Percentiles rank a stretch among this genome's conserved stretches.
These are phyloP conservation scores for Chelonoidis abingdonii DNA, from an alignment of 2,113 vertebrate genomes.

Conservation along the genomic window DNA sequence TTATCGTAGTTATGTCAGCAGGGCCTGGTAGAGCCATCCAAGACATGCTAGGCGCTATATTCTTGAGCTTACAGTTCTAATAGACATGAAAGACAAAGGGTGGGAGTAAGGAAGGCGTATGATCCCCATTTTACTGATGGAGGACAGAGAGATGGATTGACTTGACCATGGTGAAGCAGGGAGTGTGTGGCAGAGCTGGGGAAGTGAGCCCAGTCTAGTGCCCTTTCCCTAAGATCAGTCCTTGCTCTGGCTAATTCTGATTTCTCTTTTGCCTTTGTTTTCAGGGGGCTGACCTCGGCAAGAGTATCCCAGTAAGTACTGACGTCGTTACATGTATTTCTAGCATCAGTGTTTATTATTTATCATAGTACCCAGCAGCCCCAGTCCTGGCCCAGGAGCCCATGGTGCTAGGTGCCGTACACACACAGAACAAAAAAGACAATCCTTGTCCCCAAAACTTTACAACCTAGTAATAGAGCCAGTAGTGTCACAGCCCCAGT, in stretches of 20 bases:
- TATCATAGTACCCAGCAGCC: too few species aligned
- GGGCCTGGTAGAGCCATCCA: too few species aligned
- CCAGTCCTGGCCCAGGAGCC: neutral
- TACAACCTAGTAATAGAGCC: neutral
- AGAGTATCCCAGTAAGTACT: slow-evolving; percentile 56
- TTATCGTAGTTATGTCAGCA: too few species aligned
- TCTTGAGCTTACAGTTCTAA: neutral
- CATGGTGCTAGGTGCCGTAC: neutral
- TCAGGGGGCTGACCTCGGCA: slow-evolving; percentile 31
- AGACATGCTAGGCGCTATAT: neutral
- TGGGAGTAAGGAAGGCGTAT: neutral
- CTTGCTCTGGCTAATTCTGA: neutral
- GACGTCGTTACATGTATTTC: neutral
- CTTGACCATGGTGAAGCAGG: neutral
- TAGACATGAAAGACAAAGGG: accelerated
- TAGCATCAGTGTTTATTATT: neutral
- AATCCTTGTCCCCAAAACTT: neutral
- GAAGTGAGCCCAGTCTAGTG: slow-evolving; percentile 4
- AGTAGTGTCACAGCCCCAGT: neutral
- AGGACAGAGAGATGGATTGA: neutral
- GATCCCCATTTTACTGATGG: neutral
- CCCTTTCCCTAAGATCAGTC: neutral
- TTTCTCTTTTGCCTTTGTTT: neutral
- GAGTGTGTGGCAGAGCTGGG: neutral
- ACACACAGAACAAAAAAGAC: neutral